Evolutionary conservation across 2,888 invertebrate species (phyloP), one percentile per base, ranked within the genome.

Genomic region (Apeira syringaria): DNA sequence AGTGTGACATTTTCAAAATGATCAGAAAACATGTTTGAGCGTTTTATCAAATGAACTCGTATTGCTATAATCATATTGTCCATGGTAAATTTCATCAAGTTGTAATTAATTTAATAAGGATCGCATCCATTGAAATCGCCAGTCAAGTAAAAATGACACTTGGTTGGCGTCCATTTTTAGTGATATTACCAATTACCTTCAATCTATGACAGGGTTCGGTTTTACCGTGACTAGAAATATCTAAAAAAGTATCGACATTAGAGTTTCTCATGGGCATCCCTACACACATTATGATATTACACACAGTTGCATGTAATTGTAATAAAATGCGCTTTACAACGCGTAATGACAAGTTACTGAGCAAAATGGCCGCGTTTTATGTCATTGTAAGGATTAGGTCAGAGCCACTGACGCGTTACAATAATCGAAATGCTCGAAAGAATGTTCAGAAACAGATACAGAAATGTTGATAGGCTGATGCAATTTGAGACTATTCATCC

Each of bases 341-440:
- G 18, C 47, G 27, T 77, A 79, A 79, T 79, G 64, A 66, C 59
- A 57, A 66, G 52, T 56, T 55, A 32, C 39, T 37, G 42, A 38
- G 34, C 45, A 48, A 50, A 54, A 53, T 55, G 47, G 52, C 45
- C 35, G 45, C 45, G 25, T 40, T 46, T 50, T 45, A 27, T 49
- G 30, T 38, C 43, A 48, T 18, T 34, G 24, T 47, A 48, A 18
- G 47, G 48, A 47, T 51, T 48, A 43, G 38, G 38, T 41, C 42
- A 47, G 39, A 36, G 26, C 10, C 39, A 46, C 31, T 32, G 39
- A 35, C 45, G 45, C 44, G 46, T 48, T 35, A 57, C 47, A 43
- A 53, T 50, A 46, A 42, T 46, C 31, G 24, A 40, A 46, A 20
- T 40, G 39, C 18, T 31, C n/a, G 28, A 28, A 13, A 33, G 3